Conservation (phyloP, 1,140 invertebrate species). For the Zaprionus tsacasi region DNA sequence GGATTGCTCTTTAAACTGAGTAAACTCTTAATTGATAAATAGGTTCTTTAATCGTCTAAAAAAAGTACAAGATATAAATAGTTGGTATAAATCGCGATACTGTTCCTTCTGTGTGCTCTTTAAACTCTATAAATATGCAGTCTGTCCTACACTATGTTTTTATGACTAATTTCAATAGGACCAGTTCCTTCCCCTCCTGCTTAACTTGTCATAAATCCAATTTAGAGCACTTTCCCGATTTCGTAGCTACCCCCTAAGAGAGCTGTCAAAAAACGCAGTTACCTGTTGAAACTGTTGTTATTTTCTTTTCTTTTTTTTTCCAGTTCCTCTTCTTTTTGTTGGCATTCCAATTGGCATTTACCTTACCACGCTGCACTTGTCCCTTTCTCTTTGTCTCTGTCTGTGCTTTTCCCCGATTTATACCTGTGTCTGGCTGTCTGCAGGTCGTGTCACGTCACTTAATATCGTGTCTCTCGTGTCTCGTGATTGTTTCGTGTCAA, state of each 20-base stretch:
- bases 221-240: constrained; percentile 21
- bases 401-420: constrained; percentile 1
- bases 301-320: constrained; percentile 6
- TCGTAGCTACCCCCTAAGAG: not conserved
- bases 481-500: constrained; percentile 69
- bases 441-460: constrained; percentile 31
- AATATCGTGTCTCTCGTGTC: constrained; percentile 26
- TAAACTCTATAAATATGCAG: not conserved
- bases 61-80: no score
- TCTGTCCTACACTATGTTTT: not conserved
- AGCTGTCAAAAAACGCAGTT: constrained; percentile 53
- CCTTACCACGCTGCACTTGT: constrained; percentile 32
- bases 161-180: not conserved
- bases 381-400: not conserved
- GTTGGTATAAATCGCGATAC: no score
- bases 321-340: constrained; percentile 45
- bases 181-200: not conserved
- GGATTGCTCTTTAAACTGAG: not conserved
- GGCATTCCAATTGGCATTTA: constrained; percentile 74
- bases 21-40: not conserved
- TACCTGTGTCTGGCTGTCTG: constrained; percentile 28
- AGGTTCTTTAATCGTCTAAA: constrained; percentile 12
- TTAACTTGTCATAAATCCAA: constrained; percentile 31
- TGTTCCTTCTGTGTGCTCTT: not conserved
- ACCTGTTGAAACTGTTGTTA: constrained; percentile 68